Base-by-base conservation (phyloP, 2,113 vertebrate genomes). In the Tupaia tana region DNA sequence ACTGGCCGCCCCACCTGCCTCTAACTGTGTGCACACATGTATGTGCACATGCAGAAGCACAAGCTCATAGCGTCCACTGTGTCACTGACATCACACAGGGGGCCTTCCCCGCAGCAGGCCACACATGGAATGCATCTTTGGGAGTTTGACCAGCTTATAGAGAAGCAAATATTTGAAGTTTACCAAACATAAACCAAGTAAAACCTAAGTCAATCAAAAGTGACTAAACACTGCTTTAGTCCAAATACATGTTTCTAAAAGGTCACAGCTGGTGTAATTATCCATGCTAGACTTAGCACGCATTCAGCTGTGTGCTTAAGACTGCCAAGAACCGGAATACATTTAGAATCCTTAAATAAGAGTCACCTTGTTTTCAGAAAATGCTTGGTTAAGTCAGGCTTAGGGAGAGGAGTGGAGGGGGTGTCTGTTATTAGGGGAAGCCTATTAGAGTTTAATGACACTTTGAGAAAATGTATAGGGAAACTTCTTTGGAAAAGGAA, bases 181-280 rank as follows among this genome's bases (percentile, higher is more conserved):
- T 97, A 96, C 85, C 97, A 97, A 97, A 98, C 95, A 94, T 88
- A 97, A 97, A 98, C 97, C 94, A 96, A 96, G 96, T 96, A 97
- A 98, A 98, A 96, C 93, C 86, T 83, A 96, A 98, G 96, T 98
- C 98, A 98, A 98, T 98, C 98, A 98, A 94, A 97, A 98, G 92
- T 97, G 97, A 97, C 97, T 98, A 98, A 96, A 98, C 97, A 96
- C 89, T 66, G 14, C 96, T 97, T 97, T 95, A 96, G 98, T 97
- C 97, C 98, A 98, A 98, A 98, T 94, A 91, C 20, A 0, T 96
- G 95, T 92, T 97, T 98, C 97, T 96, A 74, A 98, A 98, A 98
- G 98, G 98, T 98, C 98, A 98, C 98, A 98, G 98, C 96, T 98
- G 96, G 96, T 97, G 92, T 93, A 98, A 98, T 98, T 98, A 98